Evolutionary conservation across 2,888 invertebrate species (phyloP), one percentile per base, ranked within the genome.

Genomic region (Rhamnusium bicolor): DNA sequence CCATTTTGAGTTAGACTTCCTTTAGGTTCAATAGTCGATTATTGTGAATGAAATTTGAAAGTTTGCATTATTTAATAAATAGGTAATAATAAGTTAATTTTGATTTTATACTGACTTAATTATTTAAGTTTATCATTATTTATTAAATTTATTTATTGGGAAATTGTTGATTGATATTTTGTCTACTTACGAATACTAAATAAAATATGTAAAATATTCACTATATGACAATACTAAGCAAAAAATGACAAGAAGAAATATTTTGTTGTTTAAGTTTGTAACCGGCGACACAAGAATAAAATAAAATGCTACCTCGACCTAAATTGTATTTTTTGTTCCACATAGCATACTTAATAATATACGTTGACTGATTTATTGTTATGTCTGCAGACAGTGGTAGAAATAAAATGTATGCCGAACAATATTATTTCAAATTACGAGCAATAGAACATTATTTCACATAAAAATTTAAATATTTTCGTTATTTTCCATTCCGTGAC

Each of bases 401-500:
- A 16, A 67, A 32, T 56, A 56, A 46, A 67, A 32, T 21, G n/a
- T 32, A 5, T 16, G 14, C n/a, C 21, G 14, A 32, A 16, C 51
- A 24, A 67, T 56, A 56, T 56, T 67, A 56, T 24, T 16, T 40
- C 21, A 54, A 24, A 56, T 56, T 21, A 54, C 51, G 5, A 46
- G 6, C 6, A 46, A 24, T 21, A 47, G n/a, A 32, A 8, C 14
- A 51, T 18, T 47, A 49, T 19, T 65, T 18, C 16, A 16, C 56
- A 56, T 18, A 54, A 46, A 67, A 67, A 67, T 67, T 67, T 56
- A 56, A 65, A 56, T 24, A 56, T 51, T 56, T 56, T 46, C 56
- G 19, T 40, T 24, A 46, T 56, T 67, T 67, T 40, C 21, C 14
- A 54, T 66, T 56, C 66, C 67, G 46, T 54, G 67, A 67, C 65